These are phyloP conservation scores for Tichodroma muraria DNA, from an alignment of 2,113 vertebrate genomes.

Conservation along the genomic window DNA sequence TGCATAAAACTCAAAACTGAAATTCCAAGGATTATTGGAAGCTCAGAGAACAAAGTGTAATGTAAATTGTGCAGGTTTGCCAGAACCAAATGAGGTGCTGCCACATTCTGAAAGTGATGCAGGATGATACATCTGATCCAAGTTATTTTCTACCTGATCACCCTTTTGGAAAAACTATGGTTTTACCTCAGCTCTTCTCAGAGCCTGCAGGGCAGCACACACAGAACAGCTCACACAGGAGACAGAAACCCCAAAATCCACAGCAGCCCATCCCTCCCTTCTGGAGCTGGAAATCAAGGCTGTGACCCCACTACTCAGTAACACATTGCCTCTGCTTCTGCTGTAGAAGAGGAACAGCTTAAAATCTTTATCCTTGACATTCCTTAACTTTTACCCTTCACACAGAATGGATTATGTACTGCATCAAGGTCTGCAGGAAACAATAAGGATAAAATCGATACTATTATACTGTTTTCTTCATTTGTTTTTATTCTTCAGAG, in stretches of 20 bases:
- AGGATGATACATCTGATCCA: not conserved
- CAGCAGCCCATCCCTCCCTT: not conserved
- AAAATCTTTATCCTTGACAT: not conserved
- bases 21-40: not conserved
- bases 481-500: conserved; percentile 1
- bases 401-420: not conserved
- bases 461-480: not conserved
- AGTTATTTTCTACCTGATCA: not conserved
- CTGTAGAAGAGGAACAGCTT: not conserved
- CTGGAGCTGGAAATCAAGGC: not conserved
- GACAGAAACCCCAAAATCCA: not conserved
- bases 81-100: not conserved
- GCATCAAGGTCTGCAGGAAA: not conserved
- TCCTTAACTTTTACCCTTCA: not conserved
- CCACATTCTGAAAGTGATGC: accelerated
- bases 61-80: not conserved
- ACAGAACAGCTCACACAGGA: not conserved
- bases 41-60: not conserved
- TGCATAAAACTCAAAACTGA: not conserved
- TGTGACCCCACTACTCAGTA: not conserved
- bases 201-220: not conserved
- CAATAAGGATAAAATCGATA: not conserved
- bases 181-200: not conserved
- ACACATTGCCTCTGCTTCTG: not conserved
- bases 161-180: not conserved